Base-by-base conservation (phyloP, 2,113 vertebrate genomes). In the Stigmatopora nigra region DNA sequence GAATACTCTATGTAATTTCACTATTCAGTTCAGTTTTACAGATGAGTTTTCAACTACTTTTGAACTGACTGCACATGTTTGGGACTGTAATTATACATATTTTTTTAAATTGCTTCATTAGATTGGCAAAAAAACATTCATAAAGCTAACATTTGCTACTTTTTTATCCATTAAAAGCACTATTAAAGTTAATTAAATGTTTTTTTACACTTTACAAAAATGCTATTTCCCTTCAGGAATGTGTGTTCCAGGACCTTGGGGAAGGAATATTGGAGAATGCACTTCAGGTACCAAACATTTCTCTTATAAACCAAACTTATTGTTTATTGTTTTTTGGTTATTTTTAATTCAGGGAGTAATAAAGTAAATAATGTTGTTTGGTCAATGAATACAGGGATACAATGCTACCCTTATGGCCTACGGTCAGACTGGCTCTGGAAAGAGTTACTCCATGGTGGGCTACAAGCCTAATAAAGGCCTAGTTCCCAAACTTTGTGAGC, bases 371-470 rank as follows among this genome's bases (percentile, higher is more conserved):
- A 12, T 12, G 3, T 1, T 22, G 19, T 10, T 22, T 10, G 19
- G 7, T 13, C 12, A 19, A 44, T 66, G n/a, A 71, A 78, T 89
- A 69, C 84, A 91, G 85, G 92, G 92, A 25, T 95, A 90, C 72
- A 94, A 93, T 0, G 85, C 91, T 35, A 90, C 92, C 0, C 85
- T 95, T 63, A 62, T 94, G 69, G 91, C 88, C 0, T 92, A 93
- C 0, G 92, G 92, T 7, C 93, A 94, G 82, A 92, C 90, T 0
- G 90, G 92, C 38, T 94, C 92, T 0, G 94, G 92, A 55, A 94
- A 97, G 83, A 95, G 93, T 80, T 94, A 92, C 77, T 93, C 84
- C 0, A 93, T 93, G 93, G 79, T 92, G 4, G 90, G 93, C 5
- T 90, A 90, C 1, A 88, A 91, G 3, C 80, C 91, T 0, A 92